Percentiles rank a stretch among this genome's conserved stretches.
Conservation (phyloP, 2,888 invertebrate genomes). For the Scaptomyza tumidula region DNA sequence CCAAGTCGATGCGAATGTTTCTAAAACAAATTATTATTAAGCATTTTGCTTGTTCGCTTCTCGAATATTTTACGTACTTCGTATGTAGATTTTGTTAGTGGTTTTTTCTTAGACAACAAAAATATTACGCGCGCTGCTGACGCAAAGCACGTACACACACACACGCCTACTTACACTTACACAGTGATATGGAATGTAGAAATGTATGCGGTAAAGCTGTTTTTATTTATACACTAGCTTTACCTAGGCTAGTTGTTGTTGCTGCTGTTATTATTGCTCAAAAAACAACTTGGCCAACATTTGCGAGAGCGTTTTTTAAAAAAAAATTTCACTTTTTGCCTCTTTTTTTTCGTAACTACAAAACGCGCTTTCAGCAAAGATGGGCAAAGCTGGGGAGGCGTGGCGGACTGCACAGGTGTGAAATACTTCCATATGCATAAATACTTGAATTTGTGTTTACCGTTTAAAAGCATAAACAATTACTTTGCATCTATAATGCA, state of each 20-base stretch:
- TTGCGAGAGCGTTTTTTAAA: conserved; percentile 41
- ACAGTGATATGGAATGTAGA: conserved; percentile 12
- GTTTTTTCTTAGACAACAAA: conserved; percentile 28
- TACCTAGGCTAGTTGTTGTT: conserved; percentile 42
- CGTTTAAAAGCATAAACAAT: conserved; percentile 8
- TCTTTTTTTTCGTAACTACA: conserved; percentile 45
- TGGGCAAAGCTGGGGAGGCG: conserved; percentile 26
- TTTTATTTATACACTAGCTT: conserved; percentile 58
- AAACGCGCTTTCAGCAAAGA: conserved; percentile 29
- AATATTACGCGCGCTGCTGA: conserved; percentile 59
- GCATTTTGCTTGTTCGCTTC: conserved; percentile 15
- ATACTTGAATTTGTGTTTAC: conserved; percentile 5
- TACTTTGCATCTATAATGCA: conserved; percentile 13
- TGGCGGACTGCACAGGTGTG: conserved; percentile 55
- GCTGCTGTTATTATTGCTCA: conserved; percentile 22
- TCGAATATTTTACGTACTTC: conserved; percentile 4
- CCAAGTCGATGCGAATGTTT: conserved; percentile 39
- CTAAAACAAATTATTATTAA: conserved; percentile 36
- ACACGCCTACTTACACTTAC: neutral
- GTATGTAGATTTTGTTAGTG: conserved; percentile 26
- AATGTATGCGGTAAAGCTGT: conserved; percentile 36
- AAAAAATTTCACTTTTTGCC: conserved; percentile 72
- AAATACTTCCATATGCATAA: conserved; percentile 29
- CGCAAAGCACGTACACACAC: conserved; percentile 67
- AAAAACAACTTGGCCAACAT: conserved; percentile 52